A percentile compares a stretch with the other conserved stretches of the same genome.
Evolutionary conservation across 1,140 invertebrate genomes (phyloP).

Genomic region (Lordiphosa mommai): DNA sequence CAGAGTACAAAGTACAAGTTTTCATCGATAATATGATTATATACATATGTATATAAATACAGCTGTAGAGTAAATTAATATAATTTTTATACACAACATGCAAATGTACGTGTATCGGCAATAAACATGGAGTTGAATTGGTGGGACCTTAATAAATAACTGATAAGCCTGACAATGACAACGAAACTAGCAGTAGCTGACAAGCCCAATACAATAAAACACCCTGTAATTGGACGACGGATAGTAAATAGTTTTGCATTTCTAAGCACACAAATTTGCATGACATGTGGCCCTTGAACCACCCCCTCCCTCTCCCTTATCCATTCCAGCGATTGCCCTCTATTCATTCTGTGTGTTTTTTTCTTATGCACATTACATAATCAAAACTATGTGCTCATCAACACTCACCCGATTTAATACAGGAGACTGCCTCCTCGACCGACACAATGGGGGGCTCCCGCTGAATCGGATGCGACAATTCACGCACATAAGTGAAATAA

Average conservation of each 20-base stretch:
- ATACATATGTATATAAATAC: too few relatives aligned
- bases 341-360: slow-evolving; percentile 25
- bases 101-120: neutral
- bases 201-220: neutral
- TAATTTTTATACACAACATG: slow-evolving; percentile 1
- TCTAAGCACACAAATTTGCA: slow-evolving; percentile 34
- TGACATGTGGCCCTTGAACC: slow-evolving; percentile 9
- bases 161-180: slow-evolving; percentile 3
- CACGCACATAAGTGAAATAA: slow-evolving; percentile 82
- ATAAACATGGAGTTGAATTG: neutral
- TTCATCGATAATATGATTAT: neutral
- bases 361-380: slow-evolving; percentile 50
- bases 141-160: neutral
- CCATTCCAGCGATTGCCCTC: slow-evolving; percentile 9
- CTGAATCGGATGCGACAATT: slow-evolving; percentile 81
- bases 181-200: neutral
- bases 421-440: slow-evolving; percentile 81
- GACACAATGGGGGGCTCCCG: slow-evolving; percentile 80
- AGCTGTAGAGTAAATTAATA: slow-evolving; percentile 1
- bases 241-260: slow-evolving; percentile 5
- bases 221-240: slow-evolving; percentile 2
- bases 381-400: slow-evolving; percentile 21
- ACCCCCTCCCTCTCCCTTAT: neutral
- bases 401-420: slow-evolving; percentile 81
- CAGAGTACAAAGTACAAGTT: slow-evolving; percentile 56